Evolutionary conservation across 2,113 vertebrate species (phyloP), one percentile per base, ranked within the genome.

Genomic region (Agelaius phoeniceus): DNA sequence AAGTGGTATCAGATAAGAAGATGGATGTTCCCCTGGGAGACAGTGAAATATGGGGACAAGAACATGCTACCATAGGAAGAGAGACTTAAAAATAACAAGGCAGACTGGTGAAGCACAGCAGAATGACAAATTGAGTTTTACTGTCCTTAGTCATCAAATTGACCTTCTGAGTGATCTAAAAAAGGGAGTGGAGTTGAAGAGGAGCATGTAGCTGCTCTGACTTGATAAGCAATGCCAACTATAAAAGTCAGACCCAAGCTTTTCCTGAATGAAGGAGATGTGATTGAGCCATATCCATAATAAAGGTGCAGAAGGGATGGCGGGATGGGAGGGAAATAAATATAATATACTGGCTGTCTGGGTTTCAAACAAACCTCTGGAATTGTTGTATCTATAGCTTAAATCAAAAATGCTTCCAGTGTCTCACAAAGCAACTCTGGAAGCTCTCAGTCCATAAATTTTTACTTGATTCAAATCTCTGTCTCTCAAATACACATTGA

Each of bases 81-180:
- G 20, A 59, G 63, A 51, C n/a, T 90, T 73, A 66, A 92, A 94
- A 97, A 92, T 86, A 94, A 75, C 85, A 58, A 73, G 27, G 41
- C 46, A 91, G 78, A 24, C 77, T 83, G 35, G 35, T 57, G 87
- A 93, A 95, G 62, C 74, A 79, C 55, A 87, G 37, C n/a, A 59
- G 79, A 94, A 90, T 74, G 35, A 94, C 59, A 91, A 94, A 96
- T 14, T 77, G 46, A 55, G 28, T 77, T 96, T 95, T 80, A 58
- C 55, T 91, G 67, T 71, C 75, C 84, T 94, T 88, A 80, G 84
- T 90, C 82, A 80, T 93, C 51, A 52, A 65, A 83, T 10, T 88
- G 62, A 87, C 44, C 81, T 68, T 69, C 30, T 81, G 51, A 13
- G 39, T 96, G 22, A 61, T 71, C 10, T 58, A 69, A 55, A 67